Conservation (phyloP, 1,140 invertebrate genomes). For the Plutomurus gul region DNA sequence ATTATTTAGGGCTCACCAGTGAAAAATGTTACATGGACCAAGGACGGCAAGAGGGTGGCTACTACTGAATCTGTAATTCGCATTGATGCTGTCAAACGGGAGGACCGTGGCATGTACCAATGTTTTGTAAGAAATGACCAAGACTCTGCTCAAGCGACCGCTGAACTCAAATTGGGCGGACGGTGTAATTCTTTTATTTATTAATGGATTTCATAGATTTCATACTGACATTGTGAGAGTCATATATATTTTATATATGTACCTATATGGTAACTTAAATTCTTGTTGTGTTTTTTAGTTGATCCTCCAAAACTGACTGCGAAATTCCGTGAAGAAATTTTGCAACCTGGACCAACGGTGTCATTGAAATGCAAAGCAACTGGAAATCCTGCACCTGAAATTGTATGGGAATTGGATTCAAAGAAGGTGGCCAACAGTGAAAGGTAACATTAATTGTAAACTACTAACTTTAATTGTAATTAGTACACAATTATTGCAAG, state of each 20-base stretch:
- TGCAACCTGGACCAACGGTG: slow-evolving; percentile 82
- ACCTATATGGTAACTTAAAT: background rate
- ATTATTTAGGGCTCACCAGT: slow-evolving; percentile 74
- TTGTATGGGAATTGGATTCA: slow-evolving; percentile 91
- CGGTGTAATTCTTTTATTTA: slow-evolving; percentile 65
- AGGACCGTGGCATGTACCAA: slow-evolving; percentile 97
- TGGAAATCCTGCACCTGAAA: slow-evolving; percentile 91
- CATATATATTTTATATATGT: background rate
- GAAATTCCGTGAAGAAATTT: slow-evolving; percentile 81
- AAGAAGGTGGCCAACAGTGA: slow-evolving; percentile 75
- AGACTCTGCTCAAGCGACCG: slow-evolving; percentile 88
- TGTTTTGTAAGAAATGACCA: slow-evolving; percentile 93
- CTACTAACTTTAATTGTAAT: background rate
- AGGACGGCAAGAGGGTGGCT: slow-evolving; percentile 82
- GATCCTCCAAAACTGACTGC: slow-evolving; percentile 86
- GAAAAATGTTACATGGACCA: slow-evolving; percentile 86
- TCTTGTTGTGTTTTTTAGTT: slow-evolving; percentile 61
- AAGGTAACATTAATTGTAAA: background rate
- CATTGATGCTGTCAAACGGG: slow-evolving; percentile 87
- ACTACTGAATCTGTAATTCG: slow-evolving; percentile 75
- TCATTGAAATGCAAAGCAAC: slow-evolving; percentile 80
- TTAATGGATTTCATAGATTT: background rate
- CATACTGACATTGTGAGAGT: background rate
- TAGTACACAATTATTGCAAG: background rate
- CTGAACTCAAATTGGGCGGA: slow-evolving; percentile 89